Evolutionary conservation across 2,113 vertebrate species (phyloP), one percentile per base, ranked within the genome.

Genomic region (Pterocles burchelli): DNA sequence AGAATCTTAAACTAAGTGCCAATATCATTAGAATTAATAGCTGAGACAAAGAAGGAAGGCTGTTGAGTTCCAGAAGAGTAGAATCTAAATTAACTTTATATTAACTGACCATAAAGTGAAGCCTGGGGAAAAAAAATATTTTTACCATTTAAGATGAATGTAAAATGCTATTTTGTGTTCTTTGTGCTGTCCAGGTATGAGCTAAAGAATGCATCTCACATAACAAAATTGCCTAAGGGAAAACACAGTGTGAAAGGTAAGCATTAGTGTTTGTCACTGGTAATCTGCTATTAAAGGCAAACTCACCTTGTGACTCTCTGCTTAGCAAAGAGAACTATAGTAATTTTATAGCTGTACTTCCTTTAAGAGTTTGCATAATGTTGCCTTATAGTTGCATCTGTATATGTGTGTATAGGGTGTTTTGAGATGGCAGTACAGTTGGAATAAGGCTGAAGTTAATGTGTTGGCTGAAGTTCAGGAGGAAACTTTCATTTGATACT

Each of bases 171-270:
- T 84, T 90, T 13, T 96, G 48, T 97, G 34, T 48, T 92, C 52
- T 92, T 73, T 97, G 72, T 97, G 58, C 61, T 96, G 41, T 82
- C 66, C 63, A 99, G 99, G 99, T 98, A 99, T 41, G 99, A 99
- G 79, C 96, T 99, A 86, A 99, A 99, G 98, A 99, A 99, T n/a
- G 99, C 99, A 22, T 98, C 99, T 6, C 99, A 99, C 58, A 98
- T 99, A 94, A 99, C 98, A 82, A 99, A 99, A 91, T 49, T 99
- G 82, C 99, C 99, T 10, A 99, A 99, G 94, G 99, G 99, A 95
- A 99, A 99, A 90, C 99, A 99, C 98, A 99, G 99, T 63, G 99
- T 99, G 78, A 99, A 99, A 99, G 99, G 99, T 99, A 97, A 97
- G 71, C 51, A n/a, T 67, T 78, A 38, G 10, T 7, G 71, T 36